These are phyloP conservation scores for Tipula confusa DNA, from an alignment of 2,888 invertebrate genomes.

Conservation along the genomic window DNA sequence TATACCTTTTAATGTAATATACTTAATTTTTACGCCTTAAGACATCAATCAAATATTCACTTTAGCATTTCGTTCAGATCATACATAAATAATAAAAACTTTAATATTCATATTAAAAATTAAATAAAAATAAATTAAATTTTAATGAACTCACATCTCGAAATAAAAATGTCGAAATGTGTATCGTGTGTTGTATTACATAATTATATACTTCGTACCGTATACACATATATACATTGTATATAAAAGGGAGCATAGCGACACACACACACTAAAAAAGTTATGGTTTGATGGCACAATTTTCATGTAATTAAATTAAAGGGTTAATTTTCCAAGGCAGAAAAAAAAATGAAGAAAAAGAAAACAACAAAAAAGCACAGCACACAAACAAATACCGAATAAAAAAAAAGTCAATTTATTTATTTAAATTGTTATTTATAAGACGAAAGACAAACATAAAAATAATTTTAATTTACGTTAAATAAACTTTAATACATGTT, in stretches of 20 bases:
- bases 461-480: not conserved
- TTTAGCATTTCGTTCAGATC: not conserved
- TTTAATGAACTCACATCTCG: not conserved
- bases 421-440: not conserved
- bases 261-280: not conserved
- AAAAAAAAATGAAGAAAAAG: not conserved
- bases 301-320: constrained; percentile 25
- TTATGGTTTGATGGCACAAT: not conserved
- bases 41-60: constrained; percentile 25
- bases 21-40: not conserved
- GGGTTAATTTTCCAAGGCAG: not conserved
- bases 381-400: no score
- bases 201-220: not conserved
- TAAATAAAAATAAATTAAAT: constrained; percentile 25
- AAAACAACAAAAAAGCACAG: not conserved
- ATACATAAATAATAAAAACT: not conserved
- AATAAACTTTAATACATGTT: not conserved
- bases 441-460: not conserved
- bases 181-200: not conserved
- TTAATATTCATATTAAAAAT: not conserved
- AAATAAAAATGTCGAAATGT: not conserved
- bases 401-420: not conserved
- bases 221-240: not conserved
- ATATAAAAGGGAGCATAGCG: not conserved
- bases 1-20: not conserved